Evolutionary conservation across 2,888 invertebrate genomes (phyloP), one percentile per base, ranked within the genome.

Genomic region (Zele albiditarsus): DNA sequence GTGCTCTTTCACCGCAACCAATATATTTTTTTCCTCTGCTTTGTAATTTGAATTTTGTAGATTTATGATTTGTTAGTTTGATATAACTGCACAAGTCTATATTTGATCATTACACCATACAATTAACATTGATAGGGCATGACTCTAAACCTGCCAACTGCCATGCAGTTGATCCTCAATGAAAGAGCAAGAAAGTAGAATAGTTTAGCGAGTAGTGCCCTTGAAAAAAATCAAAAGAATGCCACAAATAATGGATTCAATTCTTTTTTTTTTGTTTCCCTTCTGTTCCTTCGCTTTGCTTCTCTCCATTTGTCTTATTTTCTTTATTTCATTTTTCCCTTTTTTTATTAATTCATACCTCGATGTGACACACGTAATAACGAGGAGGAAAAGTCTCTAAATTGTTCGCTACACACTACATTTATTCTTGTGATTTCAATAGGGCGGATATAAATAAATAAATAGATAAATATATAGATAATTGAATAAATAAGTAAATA

Each of bases 141-240:
- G 72, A 77, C 67, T 74, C n/a, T 33, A 63, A 20, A 60, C 46
- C 6, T 25, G 14, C 46, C 62, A 23, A 25, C 66, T 53, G 33
- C 27, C 27, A 38, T 65, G 31, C 66, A 58, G 23, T 46, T 28
- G 57, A 63, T 27, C 81, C 80, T 84, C 82, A 83, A 79, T 82
- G 80, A 82, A 84, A 84, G 82, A 81, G 83, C 82, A 84, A 83
- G 77, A 79, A 78, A 80, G 74, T 77, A 78, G 79, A 78, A 87
- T 84, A 86, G 84, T 85, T 82, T 84, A 89, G 89, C 88, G 83
- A 84, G 86, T 82, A 85, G 83, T 78, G 79, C 83, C 82, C 84
- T 84, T 82, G 79, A 77, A 82, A 80, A 83, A 84, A 90, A 91
- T 91, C 91, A 91, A 90, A 91, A 91, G 91, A 91, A 91, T 66